These are phyloP conservation scores for Brachionus sp. DNA, from an alignment of 1,140 invertebrate genomes.

Conservation along the genomic window DNA sequence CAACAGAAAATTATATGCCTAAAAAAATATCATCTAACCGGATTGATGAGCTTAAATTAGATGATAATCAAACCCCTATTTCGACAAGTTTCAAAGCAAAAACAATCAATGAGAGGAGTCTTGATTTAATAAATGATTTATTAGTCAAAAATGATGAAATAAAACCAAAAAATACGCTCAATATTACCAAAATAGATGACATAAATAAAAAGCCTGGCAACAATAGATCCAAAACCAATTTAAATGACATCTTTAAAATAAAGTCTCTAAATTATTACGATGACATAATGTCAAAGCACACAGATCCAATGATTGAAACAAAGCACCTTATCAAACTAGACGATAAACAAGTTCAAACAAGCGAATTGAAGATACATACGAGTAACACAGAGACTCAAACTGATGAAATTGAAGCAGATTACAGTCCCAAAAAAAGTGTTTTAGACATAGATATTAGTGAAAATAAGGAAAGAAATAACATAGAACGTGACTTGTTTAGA, in stretches of 20 bases:
- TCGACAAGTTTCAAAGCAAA: constrained; percentile 19
- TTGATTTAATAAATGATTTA: background rate
- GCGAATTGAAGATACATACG: background rate
- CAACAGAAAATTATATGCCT: background rate
- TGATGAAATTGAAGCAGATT: background rate
- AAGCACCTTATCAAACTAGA: background rate
- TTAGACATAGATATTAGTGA: background rate
- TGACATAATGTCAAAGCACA: constrained; percentile 10
- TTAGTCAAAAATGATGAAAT: background rate
- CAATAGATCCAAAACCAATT: background rate
- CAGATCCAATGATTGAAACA: background rate
- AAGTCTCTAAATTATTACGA: constrained; percentile 21
- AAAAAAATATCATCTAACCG: background rate
- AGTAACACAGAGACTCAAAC: background rate
- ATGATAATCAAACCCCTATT: constrained; percentile 28
- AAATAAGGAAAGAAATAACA: background rate
- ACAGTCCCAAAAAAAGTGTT: background rate
- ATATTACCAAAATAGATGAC: constrained; percentile 10
- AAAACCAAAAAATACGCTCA: background rate
- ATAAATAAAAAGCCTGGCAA: constrained; percentile 11
- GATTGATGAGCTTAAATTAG: background rate
- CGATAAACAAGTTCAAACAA: background rate
- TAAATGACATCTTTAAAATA: constrained; percentile 20
- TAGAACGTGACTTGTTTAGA: background rate
- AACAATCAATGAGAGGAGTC: background rate